Evolutionary conservation across 2,888 invertebrate species (phyloP).

Genomic region (Rhogogaster chlorosoma): DNA sequence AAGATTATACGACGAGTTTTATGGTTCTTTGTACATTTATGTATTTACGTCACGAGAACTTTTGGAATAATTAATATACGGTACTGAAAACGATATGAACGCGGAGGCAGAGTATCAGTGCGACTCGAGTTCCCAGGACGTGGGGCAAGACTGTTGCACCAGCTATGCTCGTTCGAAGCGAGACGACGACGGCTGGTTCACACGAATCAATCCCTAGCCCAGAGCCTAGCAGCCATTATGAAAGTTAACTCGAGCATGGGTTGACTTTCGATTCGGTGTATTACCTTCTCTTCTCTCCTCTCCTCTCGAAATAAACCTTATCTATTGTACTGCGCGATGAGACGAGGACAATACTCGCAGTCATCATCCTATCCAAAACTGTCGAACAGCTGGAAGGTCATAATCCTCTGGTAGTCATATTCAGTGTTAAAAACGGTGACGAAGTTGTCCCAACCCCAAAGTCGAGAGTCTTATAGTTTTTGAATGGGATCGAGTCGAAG

Average conservation of each 20-base stretch:
- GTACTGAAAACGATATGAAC: neutral
- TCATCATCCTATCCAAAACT: neutral
- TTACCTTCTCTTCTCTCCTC: neutral
- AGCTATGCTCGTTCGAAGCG: conserved; percentile 21
- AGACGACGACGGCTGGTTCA: conserved; percentile 40
- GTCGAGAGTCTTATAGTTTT: neutral
- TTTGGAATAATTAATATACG: neutral
- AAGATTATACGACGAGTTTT: neutral
- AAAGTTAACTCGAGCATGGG: conserved; percentile 68
- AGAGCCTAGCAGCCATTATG: conserved; percentile 58
- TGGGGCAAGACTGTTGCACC: conserved; percentile 43
- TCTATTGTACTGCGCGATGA: neutral
- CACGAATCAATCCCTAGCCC: conserved; percentile 42
- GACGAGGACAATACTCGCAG: neutral
- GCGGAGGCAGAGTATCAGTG: neutral
- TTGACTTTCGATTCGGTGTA: conserved; percentile 66
- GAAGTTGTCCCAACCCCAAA: neutral
- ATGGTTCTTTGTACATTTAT: neutral
- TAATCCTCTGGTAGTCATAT: neutral
- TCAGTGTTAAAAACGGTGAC: neutral
- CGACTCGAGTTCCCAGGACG: conserved; percentile 50
- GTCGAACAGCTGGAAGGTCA: neutral
- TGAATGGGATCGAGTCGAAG: conserved; percentile 5
- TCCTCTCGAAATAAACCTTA: neutral
- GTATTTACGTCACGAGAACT: neutral